Evolutionary conservation across 2,797 vertebrate genomes (phyloP), one percentile per base, ranked within the genome.

Genomic region (Antennarius maculatus): DNA sequence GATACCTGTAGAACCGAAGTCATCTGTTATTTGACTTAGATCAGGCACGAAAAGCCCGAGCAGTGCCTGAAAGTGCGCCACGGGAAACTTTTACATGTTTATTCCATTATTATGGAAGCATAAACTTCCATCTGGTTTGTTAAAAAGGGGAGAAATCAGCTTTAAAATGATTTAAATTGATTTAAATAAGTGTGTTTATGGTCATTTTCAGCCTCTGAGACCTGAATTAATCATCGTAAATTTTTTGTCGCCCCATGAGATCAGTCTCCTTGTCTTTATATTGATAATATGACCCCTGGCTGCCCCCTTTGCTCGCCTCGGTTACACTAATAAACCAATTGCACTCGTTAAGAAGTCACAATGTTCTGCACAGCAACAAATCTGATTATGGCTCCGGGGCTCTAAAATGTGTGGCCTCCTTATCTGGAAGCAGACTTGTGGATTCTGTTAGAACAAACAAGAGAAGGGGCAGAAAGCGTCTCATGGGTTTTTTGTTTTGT

Each of bases 311-410:
- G 63, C 82, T 79, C 70, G 37, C 82, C 72, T 61, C 53, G 63
- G 63, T 89, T 83, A 85, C 61, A 63, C 77, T 77, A 47, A 68
- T 89, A 87, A 92, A 89, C 80, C 80, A 91, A 90, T 91, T 90
- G 69, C 59, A 81, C 85, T 91, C 68, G 81, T 93, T 90, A 90
- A 85, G 72, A 77, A 90, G 91, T 91, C 91, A 89, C 89, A 91
- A 88, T 91, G 90, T 90, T 90, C 88, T 81, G 75, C 79, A 10
- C 71, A 77, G 85, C 68, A 55, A 84, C 79, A 85, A 87, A 90
- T 91, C 75, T 8, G 64, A 92, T 93, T 92, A 89, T 86, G 76
- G 74, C 82, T 63, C 83, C 77, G 88, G 81, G 31, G 89, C 86
- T 89, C 69, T 71, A 51, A 84, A 88, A 85, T 91, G 83, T 86